These are phyloP conservation scores for Cairina moschata DNA, from an alignment of 2,113 vertebrate species.

Conservation along the genomic window DNA sequence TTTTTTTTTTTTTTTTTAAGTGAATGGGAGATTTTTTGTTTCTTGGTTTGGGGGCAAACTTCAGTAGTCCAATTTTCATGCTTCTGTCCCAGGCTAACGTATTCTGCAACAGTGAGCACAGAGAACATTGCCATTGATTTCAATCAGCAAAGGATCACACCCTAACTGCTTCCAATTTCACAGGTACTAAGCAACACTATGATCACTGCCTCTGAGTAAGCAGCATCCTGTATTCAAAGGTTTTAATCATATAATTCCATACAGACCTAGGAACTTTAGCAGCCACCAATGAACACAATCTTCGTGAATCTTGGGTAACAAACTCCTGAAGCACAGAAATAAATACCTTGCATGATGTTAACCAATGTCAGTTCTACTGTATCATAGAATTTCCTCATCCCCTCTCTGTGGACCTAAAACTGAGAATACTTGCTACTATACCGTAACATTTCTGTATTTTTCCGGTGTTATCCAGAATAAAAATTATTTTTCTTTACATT, in stretches of 20 bases:
- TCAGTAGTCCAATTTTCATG: not conserved
- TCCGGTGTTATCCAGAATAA: not conserved
- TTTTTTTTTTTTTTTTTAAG: not conserved
- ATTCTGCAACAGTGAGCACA: not conserved
- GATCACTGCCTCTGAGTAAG: not conserved
- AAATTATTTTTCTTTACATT: not conserved
- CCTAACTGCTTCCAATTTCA: conserved; percentile 51
- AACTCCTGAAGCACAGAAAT: not conserved
- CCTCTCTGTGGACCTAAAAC: not conserved
- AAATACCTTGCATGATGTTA: not conserved
- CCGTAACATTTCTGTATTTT: not conserved
- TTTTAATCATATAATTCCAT: not conserved
- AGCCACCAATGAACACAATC: not conserved
- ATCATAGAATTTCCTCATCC: not conserved
- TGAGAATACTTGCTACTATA: not conserved
- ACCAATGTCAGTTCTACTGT: not conserved
- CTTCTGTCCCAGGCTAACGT: not conserved
- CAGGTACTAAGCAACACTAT: conserved; percentile 49
- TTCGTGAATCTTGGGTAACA: not conserved
- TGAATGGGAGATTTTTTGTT: not conserved
- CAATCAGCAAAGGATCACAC: conserved; percentile 52
- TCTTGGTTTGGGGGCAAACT: not conserved
- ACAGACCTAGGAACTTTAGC: not conserved
- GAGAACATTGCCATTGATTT: conserved; percentile 66
- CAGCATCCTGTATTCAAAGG: not conserved